Evolutionary conservation across 2,113 vertebrate species (phyloP).

Genomic region (Otis tarda): DNA sequence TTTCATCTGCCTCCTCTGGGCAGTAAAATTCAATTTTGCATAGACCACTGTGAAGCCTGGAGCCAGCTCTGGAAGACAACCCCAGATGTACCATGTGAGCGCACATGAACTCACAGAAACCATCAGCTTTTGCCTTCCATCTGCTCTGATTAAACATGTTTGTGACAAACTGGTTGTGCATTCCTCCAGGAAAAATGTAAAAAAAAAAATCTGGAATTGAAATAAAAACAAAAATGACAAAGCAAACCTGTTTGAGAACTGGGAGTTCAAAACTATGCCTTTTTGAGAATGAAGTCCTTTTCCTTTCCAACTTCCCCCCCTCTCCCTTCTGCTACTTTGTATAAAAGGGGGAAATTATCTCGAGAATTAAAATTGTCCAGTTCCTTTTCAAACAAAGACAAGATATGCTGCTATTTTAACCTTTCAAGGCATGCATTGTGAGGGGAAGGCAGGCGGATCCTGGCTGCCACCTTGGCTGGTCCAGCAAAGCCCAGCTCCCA

Average conservation of each 20-base stretch:
- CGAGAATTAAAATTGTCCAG: neutral
- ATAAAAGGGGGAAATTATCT: neutral
- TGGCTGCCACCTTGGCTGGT: neutral
- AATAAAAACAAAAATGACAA: neutral
- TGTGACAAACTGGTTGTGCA: neutral
- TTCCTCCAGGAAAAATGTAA: neutral
- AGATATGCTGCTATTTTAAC: neutral
- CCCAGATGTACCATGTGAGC: neutral
- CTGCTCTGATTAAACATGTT: slow-evolving; percentile 20
- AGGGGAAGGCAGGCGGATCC: neutral
- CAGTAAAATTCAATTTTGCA: neutral
- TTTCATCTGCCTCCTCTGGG: neutral
- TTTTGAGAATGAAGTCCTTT: neutral
- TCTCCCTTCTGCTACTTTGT: neutral
- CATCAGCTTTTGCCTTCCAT: slow-evolving; percentile 22
- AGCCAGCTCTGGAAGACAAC: neutral
- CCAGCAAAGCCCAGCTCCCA: neutral
- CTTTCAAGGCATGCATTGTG: neutral
- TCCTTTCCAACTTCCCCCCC: neutral
- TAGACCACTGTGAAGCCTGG: neutral
- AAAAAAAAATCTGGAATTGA: neutral
- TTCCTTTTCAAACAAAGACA: neutral
- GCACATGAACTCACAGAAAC: neutral
- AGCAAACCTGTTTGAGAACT: neutral
- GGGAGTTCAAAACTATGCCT: neutral